phyloP scores from a whole-genome alignment of 1,140 invertebrate species.

The Drosophila melanogaster region Release_6_plus_ISO1_MT NT_037436.4:15206501-15207000 shows the following conservation, averaged over 20 bases:
- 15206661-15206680: conserved; percentile 83
- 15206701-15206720: conserved; percentile 79
- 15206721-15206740: conserved; percentile 12
- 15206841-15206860: conserved; percentile 40
- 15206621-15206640: conserved; percentile 68
- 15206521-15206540: not conserved
- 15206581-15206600: conserved; percentile 32
- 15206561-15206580: conserved; percentile 11
- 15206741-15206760: not conserved
- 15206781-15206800: conserved; percentile 48
- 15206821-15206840: not conserved
- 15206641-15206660: conserved; percentile 80
- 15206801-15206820: conserved; percentile 25
- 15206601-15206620: conserved; percentile 54
- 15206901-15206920: conserved; percentile 81
- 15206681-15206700: conserved; percentile 81
- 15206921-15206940: conserved; percentile 72
- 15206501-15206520: too few relatives aligned
- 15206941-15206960: conserved; percentile 13
- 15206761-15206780: conserved; percentile 65
- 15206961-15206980: conserved; percentile 45
- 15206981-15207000: conserved; percentile 58
- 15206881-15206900: conserved; percentile 52
- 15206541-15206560: not conserved
- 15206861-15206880: conserved; percentile 43